A percentile compares a stretch with the other conserved stretches of the same genome.
These are phyloP conservation scores for Philypnodon macrostomus DNA, from an alignment of 2,797 vertebrate genomes.

Conservation along the genomic window DNA sequence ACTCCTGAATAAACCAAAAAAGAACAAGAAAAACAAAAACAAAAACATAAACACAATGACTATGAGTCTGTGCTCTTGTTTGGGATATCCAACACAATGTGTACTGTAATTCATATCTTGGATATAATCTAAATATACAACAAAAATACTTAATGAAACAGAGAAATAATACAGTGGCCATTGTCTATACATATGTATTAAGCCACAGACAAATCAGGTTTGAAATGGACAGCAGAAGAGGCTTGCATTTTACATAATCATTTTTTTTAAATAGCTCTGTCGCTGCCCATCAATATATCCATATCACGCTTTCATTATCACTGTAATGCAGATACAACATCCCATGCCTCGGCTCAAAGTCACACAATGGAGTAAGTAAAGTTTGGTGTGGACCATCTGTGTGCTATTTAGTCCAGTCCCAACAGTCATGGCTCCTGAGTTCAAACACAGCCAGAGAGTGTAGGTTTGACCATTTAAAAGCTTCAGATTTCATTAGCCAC, in stretches of 20 bases:
- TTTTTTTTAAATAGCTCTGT: conserved; percentile 1
- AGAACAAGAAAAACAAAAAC: too few species aligned
- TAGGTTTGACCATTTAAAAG: conserved; percentile 77
- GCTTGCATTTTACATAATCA: not conserved
- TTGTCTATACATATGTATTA: too few species aligned
- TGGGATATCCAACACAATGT: too few species aligned
- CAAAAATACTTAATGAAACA: too few species aligned
- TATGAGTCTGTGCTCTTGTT: too few species aligned
- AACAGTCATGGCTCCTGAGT: conserved; percentile 78
- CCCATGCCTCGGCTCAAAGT: conserved; percentile 61
- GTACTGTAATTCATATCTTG: too few species aligned
- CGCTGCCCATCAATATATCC: conserved; percentile 16
- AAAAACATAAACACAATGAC: too few species aligned
- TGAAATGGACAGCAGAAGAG: not conserved
- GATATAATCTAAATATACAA: too few species aligned
- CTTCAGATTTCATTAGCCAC: conserved; percentile 82
- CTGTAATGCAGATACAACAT: conserved; percentile 55
- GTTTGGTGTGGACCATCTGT: conserved; percentile 77
- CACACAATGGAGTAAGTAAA: conserved; percentile 53
- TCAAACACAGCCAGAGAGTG: conserved; percentile 77
- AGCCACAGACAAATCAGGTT: too few species aligned
- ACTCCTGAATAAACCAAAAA: too few species aligned
- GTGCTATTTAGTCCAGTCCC: conserved; percentile 77
- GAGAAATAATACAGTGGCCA: too few species aligned
- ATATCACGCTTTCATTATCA: conserved; percentile 24